Evolutionary conservation across 2,888 invertebrate genomes (phyloP).

Genomic region (Lithosia quadra): DNA sequence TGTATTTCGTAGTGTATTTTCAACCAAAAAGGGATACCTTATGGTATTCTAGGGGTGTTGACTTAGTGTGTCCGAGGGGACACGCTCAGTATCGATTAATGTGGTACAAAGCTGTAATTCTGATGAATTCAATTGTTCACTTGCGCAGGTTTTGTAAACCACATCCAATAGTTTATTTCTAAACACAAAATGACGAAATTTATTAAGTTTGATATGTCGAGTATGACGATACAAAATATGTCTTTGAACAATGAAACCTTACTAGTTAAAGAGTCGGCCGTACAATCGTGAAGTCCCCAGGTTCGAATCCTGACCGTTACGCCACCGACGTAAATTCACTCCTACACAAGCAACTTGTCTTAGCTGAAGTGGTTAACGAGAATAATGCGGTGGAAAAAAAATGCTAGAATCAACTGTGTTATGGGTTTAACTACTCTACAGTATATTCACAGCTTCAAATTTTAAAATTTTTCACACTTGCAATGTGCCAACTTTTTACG

Average conservation of each 20-base stretch:
- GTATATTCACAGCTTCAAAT: too few relatives aligned
- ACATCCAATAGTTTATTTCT: background rate
- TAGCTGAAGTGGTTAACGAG: too few relatives aligned
- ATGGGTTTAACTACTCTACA: background rate
- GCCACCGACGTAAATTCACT: too few relatives aligned
- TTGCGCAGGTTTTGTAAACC: background rate
- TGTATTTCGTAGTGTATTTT: background rate
- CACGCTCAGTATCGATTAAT: background rate
- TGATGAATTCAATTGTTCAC: background rate
- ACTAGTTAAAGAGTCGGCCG: too few relatives aligned
- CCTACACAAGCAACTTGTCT: too few relatives aligned
- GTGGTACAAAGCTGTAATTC: background rate
- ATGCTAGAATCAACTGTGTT: too few relatives aligned
- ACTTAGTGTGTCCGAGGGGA: background rate
- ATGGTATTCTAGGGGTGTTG: background rate
- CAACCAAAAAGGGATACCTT: background rate
- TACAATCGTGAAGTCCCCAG: too few relatives aligned
- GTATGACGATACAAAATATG: background rate
- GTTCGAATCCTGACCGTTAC: too few relatives aligned
- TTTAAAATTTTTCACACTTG: too few relatives aligned
- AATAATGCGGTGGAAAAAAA: too few relatives aligned
- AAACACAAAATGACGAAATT: background rate
- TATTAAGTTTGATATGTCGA: background rate
- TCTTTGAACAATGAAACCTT: background rate
- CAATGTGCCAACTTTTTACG: too few relatives aligned